Evolutionary conservation across 2,888 invertebrate species (phyloP).

Genomic region (Dyspetes luteomarginatus): DNA sequence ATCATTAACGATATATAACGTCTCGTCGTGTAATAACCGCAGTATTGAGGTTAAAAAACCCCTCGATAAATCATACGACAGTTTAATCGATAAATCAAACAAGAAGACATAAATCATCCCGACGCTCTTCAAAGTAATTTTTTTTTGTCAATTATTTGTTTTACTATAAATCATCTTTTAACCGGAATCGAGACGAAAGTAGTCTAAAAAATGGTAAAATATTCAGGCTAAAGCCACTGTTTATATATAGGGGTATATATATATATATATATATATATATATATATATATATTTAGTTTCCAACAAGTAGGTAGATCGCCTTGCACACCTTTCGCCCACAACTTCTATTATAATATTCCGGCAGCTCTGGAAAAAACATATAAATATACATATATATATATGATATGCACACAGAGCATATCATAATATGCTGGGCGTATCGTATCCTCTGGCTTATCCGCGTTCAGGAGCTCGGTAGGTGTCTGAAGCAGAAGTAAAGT

Average conservation of each 20-base stretch:
- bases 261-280: background rate
- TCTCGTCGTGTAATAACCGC: slow-evolving; percentile 27
- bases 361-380: slow-evolving; percentile 20
- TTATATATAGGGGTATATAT: background rate
- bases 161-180: background rate
- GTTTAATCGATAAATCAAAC: slow-evolving; percentile 57
- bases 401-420: background rate
- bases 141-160: slow-evolving; percentile 5
- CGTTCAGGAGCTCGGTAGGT: slow-evolving; percentile 52
- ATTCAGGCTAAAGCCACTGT: background rate
- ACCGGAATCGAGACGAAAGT: background rate
- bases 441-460: slow-evolving; percentile 51
- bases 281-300: slow-evolving; percentile 1
- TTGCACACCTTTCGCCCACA: slow-evolving; percentile 49
- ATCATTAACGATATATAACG: slow-evolving; percentile 38
- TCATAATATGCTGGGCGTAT: slow-evolving; percentile 47
- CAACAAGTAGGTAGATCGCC: slow-evolving; percentile 32
- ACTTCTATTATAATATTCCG: slow-evolving; percentile 34
- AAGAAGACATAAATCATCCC: slow-evolving; percentile 43
- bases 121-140: slow-evolving; percentile 33
- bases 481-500: slow-evolving; percentile 37
- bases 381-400: background rate
- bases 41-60: background rate
- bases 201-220: slow-evolving; percentile 2
- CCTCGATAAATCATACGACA: slow-evolving; percentile 47